These are phyloP conservation scores for Salticus scenicus DNA, from an alignment of 2,888 invertebrate species.

Conservation along the genomic window DNA sequence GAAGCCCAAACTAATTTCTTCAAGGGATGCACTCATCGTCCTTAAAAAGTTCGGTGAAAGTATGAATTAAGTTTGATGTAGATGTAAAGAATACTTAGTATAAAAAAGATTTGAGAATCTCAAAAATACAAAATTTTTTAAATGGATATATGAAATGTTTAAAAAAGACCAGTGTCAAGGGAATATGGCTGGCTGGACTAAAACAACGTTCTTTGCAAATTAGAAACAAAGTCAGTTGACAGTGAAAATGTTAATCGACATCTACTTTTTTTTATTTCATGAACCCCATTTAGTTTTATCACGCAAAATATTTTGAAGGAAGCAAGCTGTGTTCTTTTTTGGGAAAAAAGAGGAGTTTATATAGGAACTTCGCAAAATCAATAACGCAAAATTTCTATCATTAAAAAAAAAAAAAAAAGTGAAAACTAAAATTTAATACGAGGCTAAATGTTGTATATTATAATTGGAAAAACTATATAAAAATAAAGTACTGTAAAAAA, in stretches of 20 bases:
- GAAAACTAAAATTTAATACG: not conserved
- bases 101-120: slow-evolving; percentile 15
- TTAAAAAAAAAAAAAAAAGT: not conserved
- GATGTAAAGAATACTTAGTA: not conserved
- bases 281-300: too few relatives aligned
- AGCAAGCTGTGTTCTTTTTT: too few relatives aligned
- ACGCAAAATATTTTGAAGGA: too few relatives aligned
- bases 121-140: slow-evolving; percentile 9
- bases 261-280: not conserved
- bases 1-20: not conserved
- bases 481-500: slow-evolving; percentile 8
- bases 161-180: not conserved
- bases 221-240: not conserved
- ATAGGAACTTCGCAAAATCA: too few relatives aligned
- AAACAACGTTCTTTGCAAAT: not conserved
- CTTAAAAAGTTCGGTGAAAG: not conserved
- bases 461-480: not conserved
- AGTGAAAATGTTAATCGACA: not conserved
- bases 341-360: too few relatives aligned
- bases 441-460: not conserved
- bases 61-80: not conserved
- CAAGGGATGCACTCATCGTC: not conserved
- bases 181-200: slow-evolving; percentile 15
- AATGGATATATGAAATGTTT: not conserved
- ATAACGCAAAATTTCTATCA: too few relatives aligned